phyloP scores from a whole-genome alignment of 2,113 vertebrate species.

The Erpornis zantholeuca region DNA sequence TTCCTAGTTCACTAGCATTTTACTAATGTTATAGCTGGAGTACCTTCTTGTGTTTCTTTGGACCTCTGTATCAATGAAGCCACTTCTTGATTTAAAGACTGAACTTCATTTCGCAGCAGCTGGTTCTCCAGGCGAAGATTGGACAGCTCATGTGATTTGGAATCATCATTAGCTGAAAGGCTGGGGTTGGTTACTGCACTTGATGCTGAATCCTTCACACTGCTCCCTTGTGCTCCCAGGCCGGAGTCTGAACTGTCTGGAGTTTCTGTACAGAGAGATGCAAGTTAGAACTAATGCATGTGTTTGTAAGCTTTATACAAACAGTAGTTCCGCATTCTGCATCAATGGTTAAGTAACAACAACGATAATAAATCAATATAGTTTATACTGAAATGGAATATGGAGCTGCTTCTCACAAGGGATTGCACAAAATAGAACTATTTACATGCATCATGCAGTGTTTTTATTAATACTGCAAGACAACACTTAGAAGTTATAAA shows the following conservation, averaged over 20 bases:
- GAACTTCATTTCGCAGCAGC: constrained; percentile 89
- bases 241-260: constrained; percentile 79
- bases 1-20: background rate
- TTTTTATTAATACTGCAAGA: background rate
- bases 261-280: constrained; percentile 67
- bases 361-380: background rate
- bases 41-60: constrained; percentile 93
- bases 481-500: background rate
- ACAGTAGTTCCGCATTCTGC: background rate
- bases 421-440: background rate
- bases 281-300: background rate
- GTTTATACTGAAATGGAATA: background rate
- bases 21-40: background rate
- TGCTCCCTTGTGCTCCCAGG: constrained; percentile 64
- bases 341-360: background rate
- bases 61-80: constrained; percentile 90
- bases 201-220: constrained; percentile 29
- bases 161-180: constrained; percentile 33
- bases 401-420: background rate
- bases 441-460: background rate
- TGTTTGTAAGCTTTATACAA: background rate
- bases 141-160: constrained; percentile 85
- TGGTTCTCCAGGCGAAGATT: constrained; percentile 96
- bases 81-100: constrained; percentile 98
- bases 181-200: constrained; percentile 38